Evolutionary conservation across 2,888 invertebrate species (phyloP), one percentile per base, ranked within the genome.

Genomic region (Quadriops clusia): DNA sequence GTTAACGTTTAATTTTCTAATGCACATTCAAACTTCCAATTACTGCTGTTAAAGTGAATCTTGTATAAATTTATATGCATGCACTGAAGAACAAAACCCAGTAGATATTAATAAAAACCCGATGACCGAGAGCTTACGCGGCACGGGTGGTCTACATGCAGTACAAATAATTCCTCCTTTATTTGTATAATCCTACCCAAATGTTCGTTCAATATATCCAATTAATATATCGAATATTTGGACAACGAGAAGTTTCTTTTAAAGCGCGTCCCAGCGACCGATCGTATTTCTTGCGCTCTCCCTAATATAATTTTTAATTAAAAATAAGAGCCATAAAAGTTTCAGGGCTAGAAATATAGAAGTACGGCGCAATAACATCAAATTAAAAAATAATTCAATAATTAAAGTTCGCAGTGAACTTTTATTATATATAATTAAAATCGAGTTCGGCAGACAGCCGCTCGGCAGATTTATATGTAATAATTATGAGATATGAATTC

Each of bases 361-460:
- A 39, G 30, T 28, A 38, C 45, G 41, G 46, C 46, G 50, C 50
- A 50, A 49, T 49, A 48, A 45, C 48, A 44, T 47, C 45, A 43
- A 50, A 51, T 51, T 51, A 50, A 48, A 47, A 49, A 49, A 51
- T 48, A 50, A 51, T 50, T 50, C 49, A 49, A 50, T 49, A 51
- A 51, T 51, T 51, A 51, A 49, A 47, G 49, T 49, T 48, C 38
- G 46, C 47, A 40, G 45, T 27, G 40, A 49, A 47, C 47, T 50
- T 50, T 50, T 51, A 47, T 49, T 46, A 49, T 51, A 53, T 54
- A 51, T 54, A 52, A 54, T 54, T 54, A 53, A 48, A 51, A 47
- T 47, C 46, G 45, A 46, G 46, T 45, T 46, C 43, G 43, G 44
- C 41, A 42, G 44, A 47, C 45, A 41, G 37, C 38, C 41, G 40